These are phyloP conservation scores for Uria aalge DNA, from an alignment of 2,113 vertebrate genomes.

Conservation along the genomic window DNA sequence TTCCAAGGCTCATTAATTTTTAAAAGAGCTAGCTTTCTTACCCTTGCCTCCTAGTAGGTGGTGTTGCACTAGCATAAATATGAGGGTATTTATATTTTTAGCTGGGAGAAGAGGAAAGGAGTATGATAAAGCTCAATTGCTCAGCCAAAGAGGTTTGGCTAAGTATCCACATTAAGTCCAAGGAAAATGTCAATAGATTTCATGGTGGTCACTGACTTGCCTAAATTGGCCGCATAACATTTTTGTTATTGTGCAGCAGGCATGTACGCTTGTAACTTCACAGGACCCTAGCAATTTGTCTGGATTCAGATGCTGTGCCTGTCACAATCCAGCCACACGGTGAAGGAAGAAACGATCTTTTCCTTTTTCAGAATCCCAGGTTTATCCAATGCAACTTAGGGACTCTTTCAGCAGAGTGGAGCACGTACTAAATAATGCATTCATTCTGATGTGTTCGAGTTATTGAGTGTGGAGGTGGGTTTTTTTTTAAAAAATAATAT, in stretches of 20 bases:
- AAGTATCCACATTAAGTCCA: constrained; percentile 19
- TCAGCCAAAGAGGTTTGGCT: constrained; percentile 29
- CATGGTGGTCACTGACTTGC: constrained; percentile 4
- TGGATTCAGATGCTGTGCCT: neutral
- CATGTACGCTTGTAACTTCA: neutral
- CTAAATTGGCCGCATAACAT: neutral
- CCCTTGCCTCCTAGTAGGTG: constrained; percentile 59
- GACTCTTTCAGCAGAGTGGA: neutral
- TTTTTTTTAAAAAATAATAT: neutral
- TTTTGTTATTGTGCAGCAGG: neutral
- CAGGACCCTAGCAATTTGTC: neutral
- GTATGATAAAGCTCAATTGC: constrained; percentile 45
- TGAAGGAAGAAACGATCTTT: neutral
- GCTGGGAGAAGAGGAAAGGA: constrained; percentile 19
- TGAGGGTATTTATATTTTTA: constrained; percentile 40
- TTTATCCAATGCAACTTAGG: neutral
- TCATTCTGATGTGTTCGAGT: neutral
- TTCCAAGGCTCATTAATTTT: constrained; percentile 69
- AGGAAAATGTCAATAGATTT: neutral
- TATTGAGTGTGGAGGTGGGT: neutral
- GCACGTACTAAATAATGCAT: neutral
- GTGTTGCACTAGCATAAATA: constrained; percentile 59
- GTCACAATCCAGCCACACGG: neutral
- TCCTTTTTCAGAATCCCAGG: neutral
- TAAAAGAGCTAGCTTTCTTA: constrained; percentile 64